phyloP scores from a whole-genome alignment of 2,113 vertebrate genomes.

The Silurus asotus region DNA sequence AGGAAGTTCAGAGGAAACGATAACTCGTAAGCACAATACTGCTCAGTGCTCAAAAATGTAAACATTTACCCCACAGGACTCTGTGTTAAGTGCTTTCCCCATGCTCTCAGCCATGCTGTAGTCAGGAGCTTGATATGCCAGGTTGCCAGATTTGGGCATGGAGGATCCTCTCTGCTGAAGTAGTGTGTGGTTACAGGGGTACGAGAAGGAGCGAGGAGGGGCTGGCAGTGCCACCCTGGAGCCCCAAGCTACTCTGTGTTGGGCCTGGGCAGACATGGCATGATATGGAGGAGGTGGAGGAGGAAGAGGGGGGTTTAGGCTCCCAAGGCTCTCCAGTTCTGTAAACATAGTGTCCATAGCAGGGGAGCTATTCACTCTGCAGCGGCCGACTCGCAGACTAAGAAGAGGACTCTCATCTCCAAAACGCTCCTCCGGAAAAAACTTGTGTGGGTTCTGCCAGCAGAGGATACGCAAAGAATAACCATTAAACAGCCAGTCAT shows the following conservation, averaged over 20 bases:
- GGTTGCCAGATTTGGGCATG: conserved; percentile 77
- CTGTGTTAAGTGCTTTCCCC: neutral
- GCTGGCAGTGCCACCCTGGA: conserved; percentile 85
- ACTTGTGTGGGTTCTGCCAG: conserved; percentile 95
- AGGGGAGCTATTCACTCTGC: conserved; percentile 92
- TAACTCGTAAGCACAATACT: neutral
- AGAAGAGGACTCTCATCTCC: conserved; percentile 96
- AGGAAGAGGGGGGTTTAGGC: conserved; percentile 91
- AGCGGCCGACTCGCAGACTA: conserved; percentile 85
- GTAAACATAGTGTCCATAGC: conserved; percentile 93
- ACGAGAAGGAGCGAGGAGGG: conserved; percentile 95
- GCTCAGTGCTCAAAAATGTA: neutral
- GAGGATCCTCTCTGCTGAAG: conserved; percentile 80
- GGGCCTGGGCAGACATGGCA: conserved; percentile 82
- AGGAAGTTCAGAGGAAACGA: neutral
- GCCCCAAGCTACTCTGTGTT: conserved; percentile 87
- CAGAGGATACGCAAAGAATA: conserved; percentile 30
- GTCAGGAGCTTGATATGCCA: conserved; percentile 83
- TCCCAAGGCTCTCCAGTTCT: conserved; percentile 89
- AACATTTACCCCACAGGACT: conserved; percentile 29
- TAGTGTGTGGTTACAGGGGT: conserved; percentile 90
- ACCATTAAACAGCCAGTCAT: neutral
- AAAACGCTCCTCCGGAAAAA: conserved; percentile 96
- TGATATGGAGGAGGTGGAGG: conserved; percentile 95
- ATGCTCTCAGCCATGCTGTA: conserved; percentile 77